Evolutionary conservation across 2,888 invertebrate genomes (phyloP).

Genomic region (Lottia scabra): DNA sequence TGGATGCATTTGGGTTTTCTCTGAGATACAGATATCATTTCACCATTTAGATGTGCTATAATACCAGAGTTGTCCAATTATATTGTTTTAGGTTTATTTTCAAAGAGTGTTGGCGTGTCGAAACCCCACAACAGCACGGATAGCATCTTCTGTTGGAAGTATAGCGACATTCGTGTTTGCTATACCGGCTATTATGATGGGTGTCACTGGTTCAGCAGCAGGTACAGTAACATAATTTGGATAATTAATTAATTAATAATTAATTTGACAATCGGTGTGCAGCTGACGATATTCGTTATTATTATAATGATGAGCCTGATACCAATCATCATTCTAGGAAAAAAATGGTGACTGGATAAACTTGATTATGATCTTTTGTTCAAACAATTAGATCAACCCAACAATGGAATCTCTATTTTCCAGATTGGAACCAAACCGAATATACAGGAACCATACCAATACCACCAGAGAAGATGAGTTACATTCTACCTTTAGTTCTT

Average conservation of each 20-base stretch:
- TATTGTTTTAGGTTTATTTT: constrained; percentile 28
- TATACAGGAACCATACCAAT: constrained; percentile 25
- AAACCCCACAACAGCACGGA: constrained; percentile 28
- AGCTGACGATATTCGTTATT: too few relatives aligned
- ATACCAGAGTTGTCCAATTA: too few relatives aligned
- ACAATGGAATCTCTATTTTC: not conserved
- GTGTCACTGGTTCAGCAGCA: constrained; percentile 41
- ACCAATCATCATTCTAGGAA: too few relatives aligned
- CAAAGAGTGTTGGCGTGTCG: constrained; percentile 45
- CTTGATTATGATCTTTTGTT: too few relatives aligned
- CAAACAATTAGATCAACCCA: too few relatives aligned
- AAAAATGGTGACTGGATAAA: too few relatives aligned
- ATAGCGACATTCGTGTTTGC: constrained; percentile 35
- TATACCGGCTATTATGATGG: constrained; percentile 43
- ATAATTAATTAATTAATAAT: too few relatives aligned
- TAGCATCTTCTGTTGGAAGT: constrained; percentile 34
- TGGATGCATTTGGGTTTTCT: too few relatives aligned
- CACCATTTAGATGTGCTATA: too few relatives aligned
- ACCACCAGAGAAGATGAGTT: constrained; percentile 17
- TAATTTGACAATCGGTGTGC: too few relatives aligned
- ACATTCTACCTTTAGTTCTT: constrained; percentile 33
- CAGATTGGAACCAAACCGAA: constrained; percentile 39
- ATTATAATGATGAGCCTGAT: too few relatives aligned
- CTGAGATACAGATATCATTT: too few relatives aligned
- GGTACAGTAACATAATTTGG: constrained; percentile 35